Evolutionary conservation across 2,888 invertebrate species (phyloP).

Genomic region (Meloe dianella): DNA sequence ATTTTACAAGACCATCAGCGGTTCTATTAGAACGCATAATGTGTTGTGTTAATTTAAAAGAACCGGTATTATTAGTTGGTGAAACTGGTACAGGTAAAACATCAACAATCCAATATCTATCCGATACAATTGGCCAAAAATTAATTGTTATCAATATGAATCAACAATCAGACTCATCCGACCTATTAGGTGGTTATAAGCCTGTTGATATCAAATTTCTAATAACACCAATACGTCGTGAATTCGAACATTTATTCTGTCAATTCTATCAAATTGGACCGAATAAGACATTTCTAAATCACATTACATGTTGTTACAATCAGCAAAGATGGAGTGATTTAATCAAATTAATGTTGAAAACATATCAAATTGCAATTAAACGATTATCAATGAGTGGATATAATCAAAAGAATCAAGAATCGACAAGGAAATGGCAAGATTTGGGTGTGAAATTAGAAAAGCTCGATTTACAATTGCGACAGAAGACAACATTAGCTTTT

Average conservation of each 20-base stretch:
- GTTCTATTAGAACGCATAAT: conserved; percentile 88
- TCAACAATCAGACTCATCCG: conserved; percentile 96
- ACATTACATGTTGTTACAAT: conserved; percentile 79
- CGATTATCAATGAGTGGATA: conserved; percentile 55
- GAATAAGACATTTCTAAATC: conserved; percentile 82
- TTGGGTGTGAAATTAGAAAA: conserved; percentile 73
- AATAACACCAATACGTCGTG: conserved; percentile 78
- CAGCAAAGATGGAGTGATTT: conserved; percentile 75
- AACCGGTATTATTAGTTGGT: conserved; percentile 93
- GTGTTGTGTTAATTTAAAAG: conserved; percentile 79
- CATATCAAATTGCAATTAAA: conserved; percentile 69
- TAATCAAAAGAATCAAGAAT: conserved; percentile 30
- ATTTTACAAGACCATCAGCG: conserved; percentile 81
- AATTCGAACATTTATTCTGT: conserved; percentile 83
- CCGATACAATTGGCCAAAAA: conserved; percentile 81
- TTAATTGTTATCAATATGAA: conserved; percentile 97
- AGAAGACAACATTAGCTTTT: conserved; percentile 79
- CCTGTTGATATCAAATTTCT: conserved; percentile 90
- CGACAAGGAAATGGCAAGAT: conserved; percentile 66
- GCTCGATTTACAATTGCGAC: conserved; percentile 75
- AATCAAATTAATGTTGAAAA: conserved; percentile 77
- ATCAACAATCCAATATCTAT: conserved; percentile 89
- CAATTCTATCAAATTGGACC: conserved; percentile 77
- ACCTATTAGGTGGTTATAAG: conserved; percentile 95
- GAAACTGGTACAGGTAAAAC: conserved; percentile 99